These are phyloP conservation scores for Caenorhabditis sp. DNA, from an alignment of 2,888 invertebrate genomes.

Conservation along the genomic window DNA sequence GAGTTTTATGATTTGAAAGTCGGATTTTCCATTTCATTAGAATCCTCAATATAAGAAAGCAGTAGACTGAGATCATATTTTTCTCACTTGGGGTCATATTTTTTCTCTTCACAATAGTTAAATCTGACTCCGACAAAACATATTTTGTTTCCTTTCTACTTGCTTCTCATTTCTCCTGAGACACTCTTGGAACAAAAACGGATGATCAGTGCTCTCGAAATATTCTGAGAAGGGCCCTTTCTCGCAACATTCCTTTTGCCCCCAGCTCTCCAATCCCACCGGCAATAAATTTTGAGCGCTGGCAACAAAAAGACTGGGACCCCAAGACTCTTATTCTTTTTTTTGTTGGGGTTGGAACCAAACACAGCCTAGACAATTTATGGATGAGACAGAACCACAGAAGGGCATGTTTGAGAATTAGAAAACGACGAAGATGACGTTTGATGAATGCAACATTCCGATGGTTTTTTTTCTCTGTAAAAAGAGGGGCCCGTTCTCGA, in stretches of 20 bases:
- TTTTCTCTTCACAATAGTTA: constrained; percentile 21
- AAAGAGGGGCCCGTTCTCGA: neutral
- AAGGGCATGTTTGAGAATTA: constrained; percentile 49
- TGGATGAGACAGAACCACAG: neutral
- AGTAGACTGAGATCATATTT: neutral
- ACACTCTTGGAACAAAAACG: constrained; percentile 30
- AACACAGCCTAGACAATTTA: constrained; percentile 15
- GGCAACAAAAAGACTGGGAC: constrained; percentile 29
- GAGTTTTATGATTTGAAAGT: neutral
- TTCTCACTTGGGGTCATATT: constrained; percentile 5
- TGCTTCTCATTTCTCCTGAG: constrained; percentile 45
- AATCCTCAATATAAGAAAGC: neutral
- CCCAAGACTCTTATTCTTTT: constrained; percentile 16
- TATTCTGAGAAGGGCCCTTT: constrained; percentile 11
- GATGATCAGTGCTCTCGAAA: constrained; percentile 45
- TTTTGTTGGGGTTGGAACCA: neutral
- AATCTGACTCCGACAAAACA: constrained; percentile 20
- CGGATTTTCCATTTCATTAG: too few species aligned
- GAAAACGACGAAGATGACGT: constrained; percentile 14
- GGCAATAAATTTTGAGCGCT: constrained; percentile 51
- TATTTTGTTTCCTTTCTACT: constrained; percentile 14
- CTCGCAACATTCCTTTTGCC: constrained; percentile 43
- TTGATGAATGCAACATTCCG: neutral
- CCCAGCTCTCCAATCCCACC: constrained; percentile 46
- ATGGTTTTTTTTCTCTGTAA: too few species aligned